Conservation (phyloP, 2,888 invertebrate species). For the Eupithecia vulgata region DNA sequence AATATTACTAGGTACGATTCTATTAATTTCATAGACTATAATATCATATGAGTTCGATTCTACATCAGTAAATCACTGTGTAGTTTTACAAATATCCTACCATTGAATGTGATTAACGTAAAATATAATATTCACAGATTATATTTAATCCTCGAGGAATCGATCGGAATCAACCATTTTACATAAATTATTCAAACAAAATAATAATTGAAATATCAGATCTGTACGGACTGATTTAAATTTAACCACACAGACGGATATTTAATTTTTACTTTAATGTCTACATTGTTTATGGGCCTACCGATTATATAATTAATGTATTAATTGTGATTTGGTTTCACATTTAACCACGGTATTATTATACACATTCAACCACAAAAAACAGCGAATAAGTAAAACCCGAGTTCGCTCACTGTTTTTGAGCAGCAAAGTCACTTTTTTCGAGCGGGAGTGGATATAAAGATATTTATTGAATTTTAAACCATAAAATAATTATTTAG, state of each 20-base stretch:
- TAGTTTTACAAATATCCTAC: background rate
- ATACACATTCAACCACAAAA: background rate
- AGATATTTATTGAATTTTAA: too few relatives aligned
- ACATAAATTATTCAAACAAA: constrained; percentile 5
- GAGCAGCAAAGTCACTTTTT: too few relatives aligned
- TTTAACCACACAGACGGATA: background rate
- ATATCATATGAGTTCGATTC: background rate
- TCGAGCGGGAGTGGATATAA: too few relatives aligned
- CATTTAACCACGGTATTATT: background rate
- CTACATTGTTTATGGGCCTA: background rate
- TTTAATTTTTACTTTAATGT: background rate
- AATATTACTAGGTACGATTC: too few relatives aligned
- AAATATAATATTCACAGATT: background rate
- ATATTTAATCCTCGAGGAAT: too few relatives aligned
- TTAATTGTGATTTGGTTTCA: background rate
- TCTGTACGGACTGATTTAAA: background rate
- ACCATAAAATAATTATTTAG: too few relatives aligned
- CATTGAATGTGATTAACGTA: background rate
- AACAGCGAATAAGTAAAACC: too few relatives aligned
- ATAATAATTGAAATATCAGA: constrained; percentile 2
- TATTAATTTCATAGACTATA: too few relatives aligned
- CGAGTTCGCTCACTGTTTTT: too few relatives aligned
- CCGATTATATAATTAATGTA: background rate
- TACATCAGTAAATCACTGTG: background rate
- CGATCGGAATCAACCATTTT: background rate